These are phyloP conservation scores for Calidris pygmaea DNA, from an alignment of 2,113 vertebrate species.

Conservation along the genomic window DNA sequence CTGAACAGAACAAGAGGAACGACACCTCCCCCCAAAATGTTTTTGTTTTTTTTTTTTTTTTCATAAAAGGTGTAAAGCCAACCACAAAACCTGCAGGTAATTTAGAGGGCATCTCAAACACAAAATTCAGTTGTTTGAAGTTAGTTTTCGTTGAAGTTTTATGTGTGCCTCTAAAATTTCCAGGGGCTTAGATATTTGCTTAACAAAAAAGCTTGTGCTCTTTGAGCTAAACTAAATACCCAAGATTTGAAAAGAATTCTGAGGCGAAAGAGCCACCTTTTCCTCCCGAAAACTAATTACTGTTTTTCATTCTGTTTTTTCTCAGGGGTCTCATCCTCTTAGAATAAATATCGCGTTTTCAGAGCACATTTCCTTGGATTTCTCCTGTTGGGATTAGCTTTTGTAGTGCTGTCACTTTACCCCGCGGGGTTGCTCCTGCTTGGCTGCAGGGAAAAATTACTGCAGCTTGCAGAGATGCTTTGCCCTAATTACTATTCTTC, in stretches of 20 bases:
- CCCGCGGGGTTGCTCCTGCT: constrained; percentile 8
- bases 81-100: neutral
- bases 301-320: neutral
- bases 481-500: neutral
- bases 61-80: neutral
- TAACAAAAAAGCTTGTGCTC: constrained; percentile 27
- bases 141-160: neutral
- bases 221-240: constrained; percentile 41
- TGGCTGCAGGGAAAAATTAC: neutral
- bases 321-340: constrained; percentile 1
- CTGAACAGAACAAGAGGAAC: neutral
- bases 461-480: neutral
- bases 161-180: neutral
- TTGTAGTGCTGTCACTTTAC: constrained; percentile 14
- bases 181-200: neutral
- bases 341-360: constrained; percentile 35
- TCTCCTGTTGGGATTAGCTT: constrained; percentile 38
- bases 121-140: neutral
- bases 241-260: constrained; percentile 14
- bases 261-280: neutral
- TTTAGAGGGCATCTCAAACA: neutral
- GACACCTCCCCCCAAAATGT: neutral
- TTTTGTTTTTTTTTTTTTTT: neutral
- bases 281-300: neutral
- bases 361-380: constrained; percentile 17